Percentiles rank a stretch among this genome's conserved stretches.
phyloP scores from a whole-genome alignment of 2,888 invertebrate species.

The Chromoteleia sp. region DNA sequence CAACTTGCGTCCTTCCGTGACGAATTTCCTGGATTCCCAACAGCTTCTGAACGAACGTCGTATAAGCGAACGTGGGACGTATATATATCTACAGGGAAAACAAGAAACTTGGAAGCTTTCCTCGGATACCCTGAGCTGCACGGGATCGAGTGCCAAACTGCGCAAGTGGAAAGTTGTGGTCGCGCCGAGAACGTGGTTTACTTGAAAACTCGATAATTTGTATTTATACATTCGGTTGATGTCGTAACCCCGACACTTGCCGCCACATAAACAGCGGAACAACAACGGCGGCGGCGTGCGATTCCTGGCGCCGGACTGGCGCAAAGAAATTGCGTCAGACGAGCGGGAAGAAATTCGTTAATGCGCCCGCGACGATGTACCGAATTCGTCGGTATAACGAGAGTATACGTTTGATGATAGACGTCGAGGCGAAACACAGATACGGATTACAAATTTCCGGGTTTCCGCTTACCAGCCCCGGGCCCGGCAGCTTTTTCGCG shows the following conservation, averaged over 20 bases:
- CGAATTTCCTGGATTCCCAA: constrained; percentile 69
- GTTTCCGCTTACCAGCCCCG: not conserved
- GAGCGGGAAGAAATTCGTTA: not conserved
- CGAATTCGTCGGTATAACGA: too few relatives aligned
- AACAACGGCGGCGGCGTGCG: not conserved
- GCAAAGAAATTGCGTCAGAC: too few relatives aligned
- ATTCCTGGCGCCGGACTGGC: constrained; percentile 2
- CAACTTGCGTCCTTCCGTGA: constrained; percentile 69
- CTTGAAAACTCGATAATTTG: constrained; percentile 66
- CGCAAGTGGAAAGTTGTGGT: constrained; percentile 70
- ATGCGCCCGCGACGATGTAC: too few relatives aligned
- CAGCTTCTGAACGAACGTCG: constrained; percentile 63
- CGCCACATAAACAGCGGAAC: constrained; percentile 26
- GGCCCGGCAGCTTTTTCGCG: not conserved
- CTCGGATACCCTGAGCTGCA: constrained; percentile 61
- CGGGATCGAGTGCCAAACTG: constrained; percentile 74
- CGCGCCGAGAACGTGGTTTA: constrained; percentile 56
- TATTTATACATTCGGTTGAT: constrained; percentile 64
- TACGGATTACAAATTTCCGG: constrained; percentile 11
- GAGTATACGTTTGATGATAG: constrained; percentile 2
- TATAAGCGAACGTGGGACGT: constrained; percentile 59
- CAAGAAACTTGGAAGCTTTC: constrained; percentile 71
- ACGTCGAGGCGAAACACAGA: constrained; percentile 5
- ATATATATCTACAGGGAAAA: constrained; percentile 63
- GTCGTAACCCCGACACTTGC: constrained; percentile 37